These are phyloP conservation scores for Pachymerium ferrugineum DNA, from an alignment of 2,888 invertebrate species.

Conservation along the genomic window DNA sequence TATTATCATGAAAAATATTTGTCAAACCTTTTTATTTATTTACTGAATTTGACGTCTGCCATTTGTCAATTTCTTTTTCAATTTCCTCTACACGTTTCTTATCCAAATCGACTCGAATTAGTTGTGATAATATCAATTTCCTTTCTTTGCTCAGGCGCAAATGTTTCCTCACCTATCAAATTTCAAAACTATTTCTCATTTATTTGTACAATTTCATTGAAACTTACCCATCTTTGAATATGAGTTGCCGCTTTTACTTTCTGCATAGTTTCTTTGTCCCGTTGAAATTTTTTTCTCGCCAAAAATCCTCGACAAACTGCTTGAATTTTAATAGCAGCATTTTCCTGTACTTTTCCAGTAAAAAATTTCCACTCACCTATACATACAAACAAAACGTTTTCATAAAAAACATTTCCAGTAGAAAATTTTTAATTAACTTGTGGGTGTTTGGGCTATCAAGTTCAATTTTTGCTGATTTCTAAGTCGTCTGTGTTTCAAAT, in stretches of 20 bases:
- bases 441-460: background rate
- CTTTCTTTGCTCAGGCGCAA: background rate
- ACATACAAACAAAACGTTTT: too few relatives aligned
- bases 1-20: background rate
- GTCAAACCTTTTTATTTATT: background rate
- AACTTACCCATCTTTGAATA: background rate
- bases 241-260: background rate
- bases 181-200: background rate
- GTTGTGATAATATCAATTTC: background rate
- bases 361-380: too few relatives aligned
- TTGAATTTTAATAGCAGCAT: background rate
- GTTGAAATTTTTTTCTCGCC: background rate
- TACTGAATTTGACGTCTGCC: background rate
- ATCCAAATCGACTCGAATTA: background rate
- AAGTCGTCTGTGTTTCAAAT: background rate
- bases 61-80: background rate
- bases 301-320: background rate
- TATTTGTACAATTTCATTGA: background rate
- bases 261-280: background rate
- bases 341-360: background rate
- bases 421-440: background rate
- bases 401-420: too few relatives aligned
- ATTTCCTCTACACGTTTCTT: background rate
- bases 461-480: background rate
- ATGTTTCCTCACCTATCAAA: background rate